Percentiles rank a stretch among this genome's conserved stretches.
These are phyloP conservation scores for Potorous gilbertii DNA, from an alignment of 2,797 vertebrate species.

Conservation along the genomic window DNA sequence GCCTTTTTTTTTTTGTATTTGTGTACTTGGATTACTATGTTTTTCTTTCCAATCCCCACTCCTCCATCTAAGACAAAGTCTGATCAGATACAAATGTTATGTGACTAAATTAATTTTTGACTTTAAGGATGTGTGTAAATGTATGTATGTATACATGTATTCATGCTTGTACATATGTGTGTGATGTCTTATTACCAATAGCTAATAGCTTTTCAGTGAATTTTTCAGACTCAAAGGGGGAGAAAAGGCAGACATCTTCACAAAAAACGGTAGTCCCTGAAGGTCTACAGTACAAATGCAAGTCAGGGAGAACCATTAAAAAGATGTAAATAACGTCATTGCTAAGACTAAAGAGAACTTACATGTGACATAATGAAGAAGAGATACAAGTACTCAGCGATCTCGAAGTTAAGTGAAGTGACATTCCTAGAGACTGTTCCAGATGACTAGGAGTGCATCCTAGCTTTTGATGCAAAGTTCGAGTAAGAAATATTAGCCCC, in stretches of 20 bases:
- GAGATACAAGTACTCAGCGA: background rate
- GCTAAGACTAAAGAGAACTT: background rate
- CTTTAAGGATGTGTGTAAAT: background rate
- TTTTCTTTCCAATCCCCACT: background rate
- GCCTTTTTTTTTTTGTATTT: too few species aligned
- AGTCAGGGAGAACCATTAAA: background rate
- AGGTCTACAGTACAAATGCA: background rate
- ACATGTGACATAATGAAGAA: background rate
- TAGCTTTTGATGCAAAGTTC: background rate
- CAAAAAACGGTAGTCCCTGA: slow-evolving; percentile 2
- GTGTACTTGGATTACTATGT: background rate
- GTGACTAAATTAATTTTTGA: slow-evolving; percentile 51
- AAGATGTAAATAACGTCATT: background rate
- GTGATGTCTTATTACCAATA: background rate
- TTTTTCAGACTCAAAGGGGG: slow-evolving; percentile 54
- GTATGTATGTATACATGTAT: background rate
- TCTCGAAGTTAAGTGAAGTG: background rate
- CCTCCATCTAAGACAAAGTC: background rate
- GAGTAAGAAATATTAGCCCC: background rate
- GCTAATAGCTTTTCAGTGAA: slow-evolving; percentile 47
- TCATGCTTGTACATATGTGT: background rate
- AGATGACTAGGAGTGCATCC: background rate
- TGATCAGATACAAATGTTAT: slow-evolving; percentile 28
- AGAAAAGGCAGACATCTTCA: slow-evolving; percentile 34
- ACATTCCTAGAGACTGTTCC: background rate